Conservation (phyloP, 2,113 vertebrate species). For the Pristiophorus japonicus region DNA sequence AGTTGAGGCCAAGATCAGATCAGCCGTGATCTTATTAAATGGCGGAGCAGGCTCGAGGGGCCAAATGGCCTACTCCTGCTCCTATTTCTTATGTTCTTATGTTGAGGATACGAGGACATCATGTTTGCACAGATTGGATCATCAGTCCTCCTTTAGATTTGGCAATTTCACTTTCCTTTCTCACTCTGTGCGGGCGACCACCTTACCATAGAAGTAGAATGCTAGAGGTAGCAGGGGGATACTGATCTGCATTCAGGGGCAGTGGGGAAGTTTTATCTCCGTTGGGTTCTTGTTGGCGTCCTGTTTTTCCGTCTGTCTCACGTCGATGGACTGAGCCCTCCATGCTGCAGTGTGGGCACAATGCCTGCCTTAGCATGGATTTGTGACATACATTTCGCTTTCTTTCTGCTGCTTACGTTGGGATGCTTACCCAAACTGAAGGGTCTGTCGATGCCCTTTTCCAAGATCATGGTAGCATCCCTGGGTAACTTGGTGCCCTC, state of each 20-base stretch:
- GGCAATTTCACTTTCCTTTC: background rate
- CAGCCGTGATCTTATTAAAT: too few relatives aligned
- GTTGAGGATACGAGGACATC: background rate
- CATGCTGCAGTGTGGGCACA: background rate
- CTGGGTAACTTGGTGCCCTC: background rate
- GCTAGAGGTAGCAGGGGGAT: background rate
- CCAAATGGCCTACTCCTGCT: too few relatives aligned
- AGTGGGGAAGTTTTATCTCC: background rate
- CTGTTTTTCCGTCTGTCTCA: background rate
- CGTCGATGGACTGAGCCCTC: background rate
- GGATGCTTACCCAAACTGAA: background rate
- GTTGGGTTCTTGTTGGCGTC: background rate
- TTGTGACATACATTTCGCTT: background rate
- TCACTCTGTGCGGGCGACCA: background rate
- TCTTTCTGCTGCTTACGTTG: background rate
- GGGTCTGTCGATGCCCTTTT: background rate
- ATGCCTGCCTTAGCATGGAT: background rate
- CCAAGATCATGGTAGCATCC: background rate
- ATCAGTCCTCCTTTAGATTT: background rate
- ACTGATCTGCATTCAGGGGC: background rate
- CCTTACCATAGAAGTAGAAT: background rate
- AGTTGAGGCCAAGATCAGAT: too few relatives aligned
- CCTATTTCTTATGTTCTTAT: too few relatives aligned
- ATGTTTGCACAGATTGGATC: background rate
- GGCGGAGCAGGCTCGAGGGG: too few relatives aligned